Evolutionary conservation across 2,797 vertebrate genomes (phyloP).

Genomic region (Cynopterus sphinx): DNA sequence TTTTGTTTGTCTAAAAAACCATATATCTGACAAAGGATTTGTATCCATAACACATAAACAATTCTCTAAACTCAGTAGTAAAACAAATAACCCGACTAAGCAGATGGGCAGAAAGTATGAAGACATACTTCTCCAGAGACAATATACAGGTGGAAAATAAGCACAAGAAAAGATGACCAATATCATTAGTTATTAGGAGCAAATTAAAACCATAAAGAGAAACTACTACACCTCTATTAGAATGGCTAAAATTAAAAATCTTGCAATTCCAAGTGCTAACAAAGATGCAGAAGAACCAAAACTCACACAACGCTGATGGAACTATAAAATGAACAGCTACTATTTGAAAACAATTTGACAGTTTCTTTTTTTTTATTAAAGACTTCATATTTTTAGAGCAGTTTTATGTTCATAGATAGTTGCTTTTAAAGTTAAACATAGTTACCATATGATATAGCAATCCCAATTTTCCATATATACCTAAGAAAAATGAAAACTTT

Average conservation of each 20-base stretch:
- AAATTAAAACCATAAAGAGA: not conserved
- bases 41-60: not conserved
- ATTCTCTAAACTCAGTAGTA: not conserved
- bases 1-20: not conserved
- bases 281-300: not conserved
- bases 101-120: not conserved
- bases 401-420: not conserved
- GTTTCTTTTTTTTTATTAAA: not conserved
- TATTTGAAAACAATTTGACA: not conserved
- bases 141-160: not conserved
- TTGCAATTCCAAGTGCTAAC: not conserved
- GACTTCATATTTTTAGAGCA: not conserved
- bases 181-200: not conserved
- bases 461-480: not conserved
- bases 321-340: not conserved
- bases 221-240: not conserved
- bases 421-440: not conserved
- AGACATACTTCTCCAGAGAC: not conserved
- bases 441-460: not conserved
- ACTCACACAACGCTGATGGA: not conserved
- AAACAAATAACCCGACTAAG: not conserved
- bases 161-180: not conserved
- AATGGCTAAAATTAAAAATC: not conserved
- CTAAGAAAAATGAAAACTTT: not conserved
- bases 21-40: not conserved